Percentiles rank a stretch among this genome's conserved stretches.
These are phyloP conservation scores for Temnothorax curvispinosus DNA, from an alignment of 1,140 invertebrate species.

Conservation along the genomic window DNA sequence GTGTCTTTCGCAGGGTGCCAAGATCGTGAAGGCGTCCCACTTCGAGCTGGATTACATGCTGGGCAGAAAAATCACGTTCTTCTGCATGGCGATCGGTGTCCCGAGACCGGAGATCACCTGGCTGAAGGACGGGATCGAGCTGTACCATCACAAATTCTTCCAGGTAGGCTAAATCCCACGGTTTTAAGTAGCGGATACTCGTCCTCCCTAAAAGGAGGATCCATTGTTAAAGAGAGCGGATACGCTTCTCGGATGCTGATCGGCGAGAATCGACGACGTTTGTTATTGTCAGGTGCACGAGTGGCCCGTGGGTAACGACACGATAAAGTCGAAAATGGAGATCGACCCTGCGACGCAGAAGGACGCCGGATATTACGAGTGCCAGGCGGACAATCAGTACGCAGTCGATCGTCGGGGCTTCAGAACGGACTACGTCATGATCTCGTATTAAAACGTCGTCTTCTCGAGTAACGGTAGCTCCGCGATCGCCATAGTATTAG, in stretches of 20 bases:
- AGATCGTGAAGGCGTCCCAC: slow-evolving; percentile 94
- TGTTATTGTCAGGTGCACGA: slow-evolving; percentile 91
- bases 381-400: slow-evolving; percentile 92
- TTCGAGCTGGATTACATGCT: slow-evolving; percentile 97
- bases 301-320: slow-evolving; percentile 93
- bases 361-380: slow-evolving; percentile 91
- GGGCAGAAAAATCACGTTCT: slow-evolving; percentile 96
- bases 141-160: slow-evolving; percentile 94
- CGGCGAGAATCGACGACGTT: slow-evolving; percentile 64
- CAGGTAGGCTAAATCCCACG: slow-evolving; percentile 88
- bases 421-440: slow-evolving; percentile 90
- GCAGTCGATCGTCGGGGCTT: slow-evolving; percentile 90
- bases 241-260: background rate
- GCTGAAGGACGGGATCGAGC: slow-evolving; percentile 96
- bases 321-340: slow-evolving; percentile 96
- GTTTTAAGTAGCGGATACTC: background rate
- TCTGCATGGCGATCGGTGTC: slow-evolving; percentile 94
- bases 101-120: slow-evolving; percentile 95
- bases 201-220: background rate
- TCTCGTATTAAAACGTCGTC: slow-evolving; percentile 86
- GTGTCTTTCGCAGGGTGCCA: slow-evolving; percentile 90
- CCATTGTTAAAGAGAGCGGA: background rate
- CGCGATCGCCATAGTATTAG: slow-evolving; percentile 1
- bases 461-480: background rate
- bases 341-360: slow-evolving; percentile 97